These are phyloP conservation scores for Micromys minutus DNA, from an alignment of 2,113 vertebrate genomes.

Conservation along the genomic window DNA sequence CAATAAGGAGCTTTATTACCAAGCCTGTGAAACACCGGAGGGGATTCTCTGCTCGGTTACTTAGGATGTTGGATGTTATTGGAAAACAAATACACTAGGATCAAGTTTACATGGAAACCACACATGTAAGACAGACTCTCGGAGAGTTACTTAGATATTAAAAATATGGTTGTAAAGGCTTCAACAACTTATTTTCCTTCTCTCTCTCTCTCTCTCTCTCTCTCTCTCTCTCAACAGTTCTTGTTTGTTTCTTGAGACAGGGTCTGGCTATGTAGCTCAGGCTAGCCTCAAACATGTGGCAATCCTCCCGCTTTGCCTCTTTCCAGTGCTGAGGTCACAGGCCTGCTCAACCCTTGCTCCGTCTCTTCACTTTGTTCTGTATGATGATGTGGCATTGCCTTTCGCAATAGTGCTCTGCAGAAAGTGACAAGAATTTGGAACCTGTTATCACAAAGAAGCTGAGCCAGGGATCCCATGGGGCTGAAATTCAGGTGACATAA, in stretches of 20 bases:
- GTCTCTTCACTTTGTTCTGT: not conserved
- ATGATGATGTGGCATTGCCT: not conserved
- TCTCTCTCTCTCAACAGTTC: not conserved
- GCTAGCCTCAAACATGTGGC: not conserved
- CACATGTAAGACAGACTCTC: not conserved
- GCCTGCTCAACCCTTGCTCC: not conserved
- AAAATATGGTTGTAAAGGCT: not conserved
- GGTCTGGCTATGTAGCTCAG: not conserved
- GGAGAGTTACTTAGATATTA: slow-evolving; percentile 39
- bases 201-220: rapidly evolving
- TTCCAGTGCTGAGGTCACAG: not conserved
- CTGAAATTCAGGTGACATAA: not conserved
- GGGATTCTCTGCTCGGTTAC: not conserved
- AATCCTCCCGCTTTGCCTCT: not conserved
- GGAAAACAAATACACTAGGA: slow-evolving; percentile 27
- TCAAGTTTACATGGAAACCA: slow-evolving; percentile 35
- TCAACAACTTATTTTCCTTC: not conserved
- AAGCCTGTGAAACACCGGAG: not conserved
- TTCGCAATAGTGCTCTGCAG: not conserved
- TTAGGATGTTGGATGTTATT: slow-evolving; percentile 40
- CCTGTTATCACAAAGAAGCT: not conserved
- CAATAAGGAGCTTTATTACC: not conserved
- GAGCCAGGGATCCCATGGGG: not conserved
- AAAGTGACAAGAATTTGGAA: slow-evolving; percentile 37
- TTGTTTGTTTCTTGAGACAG: not conserved